Evolutionary conservation across 2,797 vertebrate species (phyloP).

Genomic region (Sebastiscus albofasciatus): DNA sequence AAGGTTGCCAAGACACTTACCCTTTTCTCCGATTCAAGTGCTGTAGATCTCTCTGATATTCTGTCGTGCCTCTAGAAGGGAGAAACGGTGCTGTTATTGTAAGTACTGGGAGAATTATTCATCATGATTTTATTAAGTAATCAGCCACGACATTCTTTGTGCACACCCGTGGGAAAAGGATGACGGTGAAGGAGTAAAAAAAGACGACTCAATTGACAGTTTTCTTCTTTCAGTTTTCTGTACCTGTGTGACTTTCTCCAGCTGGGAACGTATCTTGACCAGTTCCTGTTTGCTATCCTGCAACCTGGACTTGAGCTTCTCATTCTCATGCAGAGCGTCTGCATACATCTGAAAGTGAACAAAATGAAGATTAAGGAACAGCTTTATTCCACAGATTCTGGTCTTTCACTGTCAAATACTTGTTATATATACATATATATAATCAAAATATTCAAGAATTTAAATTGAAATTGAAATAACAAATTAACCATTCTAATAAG

Average conservation of each 20-base stretch:
- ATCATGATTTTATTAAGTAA: not conserved
- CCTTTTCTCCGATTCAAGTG: slow-evolving; percentile 92
- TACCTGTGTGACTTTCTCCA: slow-evolving; percentile 92
- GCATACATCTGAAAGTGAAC: slow-evolving; percentile 87
- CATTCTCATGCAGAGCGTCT: slow-evolving; percentile 92
- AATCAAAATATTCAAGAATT: not conserved
- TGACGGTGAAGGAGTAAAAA: not conserved
- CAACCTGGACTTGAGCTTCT: slow-evolving; percentile 92
- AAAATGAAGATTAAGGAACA: not conserved
- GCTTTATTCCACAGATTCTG: not conserved
- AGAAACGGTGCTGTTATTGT: slow-evolving; percentile 35
- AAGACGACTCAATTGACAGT: not conserved
- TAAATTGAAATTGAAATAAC: too few relatives aligned
- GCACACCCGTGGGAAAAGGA: too few relatives aligned
- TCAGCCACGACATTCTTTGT: not conserved
- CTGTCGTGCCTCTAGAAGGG: slow-evolving; percentile 90
- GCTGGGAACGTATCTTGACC: slow-evolving; percentile 88
- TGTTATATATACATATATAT: not conserved
- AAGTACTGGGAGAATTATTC: not conserved
- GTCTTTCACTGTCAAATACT: not conserved
- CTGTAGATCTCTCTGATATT: slow-evolving; percentile 89
- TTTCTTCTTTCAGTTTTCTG: not conserved
- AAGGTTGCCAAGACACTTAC: slow-evolving; percentile 72
- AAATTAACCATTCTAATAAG: too few relatives aligned
- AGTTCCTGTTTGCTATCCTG: slow-evolving; percentile 93